These are phyloP conservation scores for Cinara cedri DNA, from an alignment of 2,888 invertebrate genomes.

Conservation along the genomic window DNA sequence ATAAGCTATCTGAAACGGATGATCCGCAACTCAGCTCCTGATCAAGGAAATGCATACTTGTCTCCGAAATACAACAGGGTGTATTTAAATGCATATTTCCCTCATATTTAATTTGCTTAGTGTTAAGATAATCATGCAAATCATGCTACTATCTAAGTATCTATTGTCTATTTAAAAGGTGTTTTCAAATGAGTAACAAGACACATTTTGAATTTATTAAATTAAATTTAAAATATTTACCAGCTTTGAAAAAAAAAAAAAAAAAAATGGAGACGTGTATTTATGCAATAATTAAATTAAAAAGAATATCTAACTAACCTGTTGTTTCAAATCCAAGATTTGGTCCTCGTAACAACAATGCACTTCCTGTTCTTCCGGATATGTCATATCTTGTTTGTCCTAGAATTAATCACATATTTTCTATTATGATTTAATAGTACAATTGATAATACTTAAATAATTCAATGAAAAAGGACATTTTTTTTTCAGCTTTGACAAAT, in stretches of 20 bases:
- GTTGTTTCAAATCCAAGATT: constrained; percentile 55
- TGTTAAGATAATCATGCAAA: constrained; percentile 52
- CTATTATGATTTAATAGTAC: neutral
- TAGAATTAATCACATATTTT: constrained; percentile 19
- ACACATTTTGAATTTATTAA: constrained; percentile 54
- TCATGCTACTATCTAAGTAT: constrained; percentile 49
- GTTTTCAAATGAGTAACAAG: constrained; percentile 32
- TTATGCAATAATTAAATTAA: neutral
- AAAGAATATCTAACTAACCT: constrained; percentile 34
- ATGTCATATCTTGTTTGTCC: constrained; percentile 52
- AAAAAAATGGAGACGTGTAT: constrained; percentile 45
- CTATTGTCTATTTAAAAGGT: constrained; percentile 34
- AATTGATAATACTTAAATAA: constrained; percentile 39
- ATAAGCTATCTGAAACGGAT: constrained; percentile 54
- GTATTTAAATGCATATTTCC: constrained; percentile 28
- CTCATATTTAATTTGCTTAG: constrained; percentile 40
- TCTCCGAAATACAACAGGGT: constrained; percentile 39
- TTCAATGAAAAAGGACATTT: constrained; percentile 34
- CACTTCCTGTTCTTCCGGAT: constrained; percentile 44
- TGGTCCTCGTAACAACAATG: constrained; percentile 53
- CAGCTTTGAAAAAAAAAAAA: neutral
- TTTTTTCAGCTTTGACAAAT: constrained; percentile 30
- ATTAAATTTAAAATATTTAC: constrained; percentile 5
- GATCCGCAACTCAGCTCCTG: constrained; percentile 55
- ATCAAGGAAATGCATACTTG: constrained; percentile 53